A percentile compares a stretch with the other conserved stretches of the same genome.
Conservation (phyloP, 2,797 vertebrate species). For the Gymnothorax reevesii region DNA sequence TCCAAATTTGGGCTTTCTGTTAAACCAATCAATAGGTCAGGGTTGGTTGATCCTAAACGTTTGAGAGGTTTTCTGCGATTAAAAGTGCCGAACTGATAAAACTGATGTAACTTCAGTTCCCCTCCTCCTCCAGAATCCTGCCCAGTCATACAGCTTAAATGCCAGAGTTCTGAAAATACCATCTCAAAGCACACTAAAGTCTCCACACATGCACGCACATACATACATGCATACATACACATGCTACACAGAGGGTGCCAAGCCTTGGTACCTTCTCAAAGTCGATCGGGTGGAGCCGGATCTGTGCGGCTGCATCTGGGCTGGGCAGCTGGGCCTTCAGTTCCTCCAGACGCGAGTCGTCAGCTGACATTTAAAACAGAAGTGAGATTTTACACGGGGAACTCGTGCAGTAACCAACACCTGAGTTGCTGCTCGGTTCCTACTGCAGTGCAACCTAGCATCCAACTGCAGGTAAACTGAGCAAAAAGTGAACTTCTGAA, state of each 20-base stretch:
- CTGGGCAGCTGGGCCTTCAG: conserved; percentile 80
- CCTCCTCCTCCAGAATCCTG: neutral
- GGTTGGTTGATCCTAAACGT: too few species aligned
- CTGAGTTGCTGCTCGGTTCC: neutral
- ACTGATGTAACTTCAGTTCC: neutral
- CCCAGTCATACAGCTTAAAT: neutral
- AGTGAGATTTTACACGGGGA: neutral
- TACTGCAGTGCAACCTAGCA: too few species aligned
- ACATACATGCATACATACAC: neutral
- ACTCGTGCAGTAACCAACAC: neutral
- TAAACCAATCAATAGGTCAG: too few species aligned
- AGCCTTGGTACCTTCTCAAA: conserved; percentile 86
- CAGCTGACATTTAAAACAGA: conserved; percentile 54
- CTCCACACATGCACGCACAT: neutral
- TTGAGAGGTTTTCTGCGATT: too few species aligned
- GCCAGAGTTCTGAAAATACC: neutral
- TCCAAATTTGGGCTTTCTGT: too few species aligned
- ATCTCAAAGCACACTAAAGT: neutral
- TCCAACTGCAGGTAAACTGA: too few species aligned
- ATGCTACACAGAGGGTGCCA: neutral
- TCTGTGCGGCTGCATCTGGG: conserved; percentile 72
- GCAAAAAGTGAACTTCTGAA: too few species aligned
- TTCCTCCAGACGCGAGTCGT: conserved; percentile 88
- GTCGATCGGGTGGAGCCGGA: conserved; percentile 84
- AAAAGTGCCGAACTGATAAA: too few species aligned